phyloP scores from a whole-genome alignment of 2,797 vertebrate species.

The Molossus alvarezi region DNA sequence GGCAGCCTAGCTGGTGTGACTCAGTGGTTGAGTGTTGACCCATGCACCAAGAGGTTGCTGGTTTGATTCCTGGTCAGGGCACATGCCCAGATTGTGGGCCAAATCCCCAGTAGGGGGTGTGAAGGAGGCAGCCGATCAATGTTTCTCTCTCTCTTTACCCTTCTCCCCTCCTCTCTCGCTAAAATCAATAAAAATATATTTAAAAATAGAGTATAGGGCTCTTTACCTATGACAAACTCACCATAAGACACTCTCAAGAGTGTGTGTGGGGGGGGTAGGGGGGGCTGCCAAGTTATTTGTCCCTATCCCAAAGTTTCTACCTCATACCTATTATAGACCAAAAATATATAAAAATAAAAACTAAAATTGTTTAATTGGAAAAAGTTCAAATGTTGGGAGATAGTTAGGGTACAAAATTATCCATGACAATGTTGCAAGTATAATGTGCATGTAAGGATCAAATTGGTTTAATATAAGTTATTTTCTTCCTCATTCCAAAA shows the following conservation, averaged over 20 bases:
- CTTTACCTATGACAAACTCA: background rate
- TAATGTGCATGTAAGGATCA: background rate
- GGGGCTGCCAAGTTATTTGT: background rate
- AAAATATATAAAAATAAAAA: background rate
- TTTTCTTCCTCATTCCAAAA: slow-evolving; percentile 60
- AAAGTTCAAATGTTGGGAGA: slow-evolving; percentile 15
- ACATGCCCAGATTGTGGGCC: too few species aligned
- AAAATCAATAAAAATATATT: too few species aligned
- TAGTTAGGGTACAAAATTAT: background rate
- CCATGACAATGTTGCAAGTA: background rate
- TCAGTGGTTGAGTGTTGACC: too few species aligned
- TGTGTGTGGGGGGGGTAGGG: background rate
- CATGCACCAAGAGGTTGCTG: too few species aligned
- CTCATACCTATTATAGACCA: background rate
- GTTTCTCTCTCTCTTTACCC: too few species aligned
- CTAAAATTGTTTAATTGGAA: background rate
- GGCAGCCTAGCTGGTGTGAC: too few species aligned
- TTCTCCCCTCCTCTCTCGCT: too few species aligned
- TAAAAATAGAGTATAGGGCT: background rate
- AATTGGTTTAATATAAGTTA: background rate
- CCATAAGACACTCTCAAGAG: background rate
- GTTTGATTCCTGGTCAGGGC: too few species aligned
- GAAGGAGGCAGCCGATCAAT: too few species aligned
- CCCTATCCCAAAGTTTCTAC: background rate
- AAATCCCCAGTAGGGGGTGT: too few species aligned